These are phyloP conservation scores for Egretta garzetta DNA, from an alignment of 2,113 vertebrate species.

Conservation along the genomic window DNA sequence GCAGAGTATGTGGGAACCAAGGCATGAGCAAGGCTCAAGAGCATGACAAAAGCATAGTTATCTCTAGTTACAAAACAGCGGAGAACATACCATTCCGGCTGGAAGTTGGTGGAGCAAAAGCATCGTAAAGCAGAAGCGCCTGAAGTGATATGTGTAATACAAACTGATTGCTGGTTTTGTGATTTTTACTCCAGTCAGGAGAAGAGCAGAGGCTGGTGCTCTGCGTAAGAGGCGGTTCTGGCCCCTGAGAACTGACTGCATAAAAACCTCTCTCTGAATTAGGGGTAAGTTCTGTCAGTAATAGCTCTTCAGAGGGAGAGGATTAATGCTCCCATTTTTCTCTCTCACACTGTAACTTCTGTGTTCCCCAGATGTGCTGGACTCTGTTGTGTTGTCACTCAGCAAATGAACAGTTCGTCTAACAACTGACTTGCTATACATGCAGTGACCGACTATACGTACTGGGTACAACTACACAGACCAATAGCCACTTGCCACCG, in stretches of 20 bases:
- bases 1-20: neutral
- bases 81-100: neutral
- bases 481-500: neutral
- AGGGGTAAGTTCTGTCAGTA: neutral
- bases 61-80: neutral
- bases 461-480: neutral
- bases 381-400: neutral
- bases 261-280: neutral
- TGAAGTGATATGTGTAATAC: neutral
- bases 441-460: neutral
- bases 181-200: neutral
- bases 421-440: neutral
- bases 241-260: neutral
- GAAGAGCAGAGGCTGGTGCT: neutral
- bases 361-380: constrained; percentile 8
- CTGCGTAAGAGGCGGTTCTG: neutral
- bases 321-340: constrained; percentile 37
- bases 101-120: neutral
- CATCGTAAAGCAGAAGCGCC: neutral
- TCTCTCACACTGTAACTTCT: neutral
- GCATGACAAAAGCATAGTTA: neutral
- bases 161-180: neutral
- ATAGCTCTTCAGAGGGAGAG: neutral
- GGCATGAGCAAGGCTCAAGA: neutral
- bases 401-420: neutral